A percentile compares a stretch with the other conserved stretches of the same genome.
These are phyloP conservation scores for Clarias batrachus DNA, from an alignment of 2,113 vertebrate species.

Conservation along the genomic window DNA sequence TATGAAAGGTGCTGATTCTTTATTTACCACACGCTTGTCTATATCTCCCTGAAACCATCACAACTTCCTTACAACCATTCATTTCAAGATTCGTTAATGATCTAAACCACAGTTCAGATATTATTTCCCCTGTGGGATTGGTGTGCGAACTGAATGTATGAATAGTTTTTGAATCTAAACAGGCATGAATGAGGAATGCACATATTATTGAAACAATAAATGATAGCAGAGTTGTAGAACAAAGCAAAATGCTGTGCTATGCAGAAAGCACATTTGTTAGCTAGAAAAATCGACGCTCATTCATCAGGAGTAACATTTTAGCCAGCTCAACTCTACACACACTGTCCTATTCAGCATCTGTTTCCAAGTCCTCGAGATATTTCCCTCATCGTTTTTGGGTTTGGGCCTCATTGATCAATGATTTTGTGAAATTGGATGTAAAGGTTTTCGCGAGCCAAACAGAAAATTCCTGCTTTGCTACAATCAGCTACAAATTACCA, in stretches of 20 bases:
- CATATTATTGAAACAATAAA: background rate
- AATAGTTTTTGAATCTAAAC: background rate
- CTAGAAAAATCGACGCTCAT: background rate
- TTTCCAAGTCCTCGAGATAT: background rate
- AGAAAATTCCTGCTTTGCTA: background rate
- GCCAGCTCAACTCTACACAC: background rate
- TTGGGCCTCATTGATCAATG: background rate
- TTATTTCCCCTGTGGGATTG: background rate
- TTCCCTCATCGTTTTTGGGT: background rate
- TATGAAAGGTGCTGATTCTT: constrained; percentile 32
- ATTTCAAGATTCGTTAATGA: background rate
- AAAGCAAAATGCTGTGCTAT: background rate
- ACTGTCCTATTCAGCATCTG: background rate
- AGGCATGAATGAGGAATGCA: background rate
- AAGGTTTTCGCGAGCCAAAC: background rate
- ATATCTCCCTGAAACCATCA: background rate
- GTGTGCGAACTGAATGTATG: background rate
- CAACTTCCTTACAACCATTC: background rate
- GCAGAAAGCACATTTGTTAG: background rate
- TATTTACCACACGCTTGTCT: background rate
- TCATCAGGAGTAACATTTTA: background rate
- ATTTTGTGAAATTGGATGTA: background rate
- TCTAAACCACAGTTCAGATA: too few relatives aligned
- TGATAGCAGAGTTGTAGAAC: background rate
- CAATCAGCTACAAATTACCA: background rate